Base-by-base conservation (phyloP, 1,140 invertebrate species). In the Phymorhynchus buccinoides region DNA sequence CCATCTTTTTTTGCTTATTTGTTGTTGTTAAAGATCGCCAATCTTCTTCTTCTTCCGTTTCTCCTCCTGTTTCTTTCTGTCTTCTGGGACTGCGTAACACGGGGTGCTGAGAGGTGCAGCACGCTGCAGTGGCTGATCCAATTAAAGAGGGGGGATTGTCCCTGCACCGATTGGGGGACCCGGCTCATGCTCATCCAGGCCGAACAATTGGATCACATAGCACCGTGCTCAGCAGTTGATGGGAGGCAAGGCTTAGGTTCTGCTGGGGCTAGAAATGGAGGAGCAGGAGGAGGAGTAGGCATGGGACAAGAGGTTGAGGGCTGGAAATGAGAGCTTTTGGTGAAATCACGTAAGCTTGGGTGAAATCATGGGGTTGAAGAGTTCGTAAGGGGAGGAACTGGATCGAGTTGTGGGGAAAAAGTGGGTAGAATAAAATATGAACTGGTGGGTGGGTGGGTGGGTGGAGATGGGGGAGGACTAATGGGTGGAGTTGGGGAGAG, bases 91-190 rank as follows among this genome's bases (percentile, higher is more conserved):
- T 62, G n/a, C n/a, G n/a, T n/a, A n/a, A n/a, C n/a, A n/a, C n/a
- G n/a, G n/a, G n/a, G n/a, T n/a, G n/a, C n/a, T n/a, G n/a, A n/a
- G n/a, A n/a, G n/a, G n/a, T n/a, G 56, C 14, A 27, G 56, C 56
- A 62, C 56, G 56, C 56, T 62, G 56, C 56, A 62, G 56, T 22
- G 56, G 56, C 56, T 62, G 56, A 62, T 62, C 22, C 56, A 62
- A 14, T 62, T 62, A 62, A 62, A 62, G 56, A 27, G 56, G 56
- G 56, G 4, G 56, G 56, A 62, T 62, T 27, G 56, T 62, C 56
- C 56, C 4, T 62, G 56, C 56, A 22, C 56, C n/a, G n/a, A 62
- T 62, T 62, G 56, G 56, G 56, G 56, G n/a, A 62, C 56, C 56
- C 22, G 56, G 56, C 4, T 27, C 56, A 62, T 22, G 56, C 4